Evolutionary conservation across 2,888 invertebrate species (phyloP), one percentile per base, ranked within the genome.

Genomic region (Spisula solida): DNA sequence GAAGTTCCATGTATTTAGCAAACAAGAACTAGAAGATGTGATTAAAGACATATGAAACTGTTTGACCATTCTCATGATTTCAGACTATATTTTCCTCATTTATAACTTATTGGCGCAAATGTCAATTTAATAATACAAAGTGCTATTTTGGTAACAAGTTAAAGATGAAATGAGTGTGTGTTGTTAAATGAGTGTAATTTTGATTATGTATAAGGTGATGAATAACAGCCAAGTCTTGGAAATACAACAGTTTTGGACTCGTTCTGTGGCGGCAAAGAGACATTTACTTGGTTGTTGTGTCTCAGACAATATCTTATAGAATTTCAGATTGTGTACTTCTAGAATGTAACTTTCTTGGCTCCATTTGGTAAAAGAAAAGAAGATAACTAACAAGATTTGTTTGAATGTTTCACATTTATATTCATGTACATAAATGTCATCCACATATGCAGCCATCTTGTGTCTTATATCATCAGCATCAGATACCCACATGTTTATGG

Each of bases 21-120:
- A 98, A 97, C 98, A 98, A 91, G 98, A 99, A 96, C 98, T 99
- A 0, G 99, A 99, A 95, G 98, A 98, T 97, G 98, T 98, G 96
- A 98, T 99, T 82, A 96, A 96, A 90, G 96, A 96, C 90, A 95
- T 96, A 60, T 96, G 87, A 91, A 34, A 16, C n/a, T 18, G 60
- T 60, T 60, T 16, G 4, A 70, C 56, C 14, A 20, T n/a, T 66
- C 25, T 41, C 60, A 66, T 51, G 51, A 51, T 6, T 25, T 66
- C 25, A 25, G 60, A 25, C 60, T 25, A n/a, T 66, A 0, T 25
- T n/a, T 66, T 66, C 25, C 25, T 51, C 25, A 66, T 25, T 66
- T 8, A 66, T n/a, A 25, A 66, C 2, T 41, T 66, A 66, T 66
- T 66, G 25, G 25, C 25, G 60, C 60, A 66, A 66, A 66, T 0